A percentile compares a stretch with the other conserved stretches of the same genome.
Evolutionary conservation across 2,113 vertebrate genomes (phyloP).

Genomic region (Mastomys natalensis): DNA sequence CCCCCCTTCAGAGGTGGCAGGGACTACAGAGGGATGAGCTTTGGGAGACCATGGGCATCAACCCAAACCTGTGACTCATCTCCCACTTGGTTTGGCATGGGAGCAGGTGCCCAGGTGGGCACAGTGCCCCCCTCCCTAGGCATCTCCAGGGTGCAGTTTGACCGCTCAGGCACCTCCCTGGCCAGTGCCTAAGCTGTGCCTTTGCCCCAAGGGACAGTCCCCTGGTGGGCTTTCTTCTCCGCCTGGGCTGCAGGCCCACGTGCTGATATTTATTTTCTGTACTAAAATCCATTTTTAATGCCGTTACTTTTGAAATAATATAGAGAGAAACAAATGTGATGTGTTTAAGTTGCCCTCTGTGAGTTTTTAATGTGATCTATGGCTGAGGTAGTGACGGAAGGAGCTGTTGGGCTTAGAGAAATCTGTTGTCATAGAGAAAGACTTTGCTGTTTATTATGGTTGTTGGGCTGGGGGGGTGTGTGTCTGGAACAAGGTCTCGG

Average conservation of each 20-base stretch:
- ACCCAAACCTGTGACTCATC: constrained; percentile 46
- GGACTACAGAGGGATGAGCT: constrained; percentile 52
- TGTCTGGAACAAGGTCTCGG: constrained; percentile 78
- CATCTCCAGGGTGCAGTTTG: background rate
- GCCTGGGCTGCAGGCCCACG: constrained; percentile 69
- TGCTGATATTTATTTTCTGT: constrained; percentile 77
- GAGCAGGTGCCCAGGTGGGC: constrained; percentile 48
- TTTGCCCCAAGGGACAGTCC: constrained; percentile 57
- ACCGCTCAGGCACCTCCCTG: background rate
- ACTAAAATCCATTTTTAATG: constrained; percentile 74
- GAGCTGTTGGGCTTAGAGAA: constrained; percentile 63
- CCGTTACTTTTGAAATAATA: constrained; percentile 79
- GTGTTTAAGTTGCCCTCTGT: constrained; percentile 76
- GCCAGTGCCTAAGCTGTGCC: constrained; percentile 56
- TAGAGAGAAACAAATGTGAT: constrained; percentile 75
- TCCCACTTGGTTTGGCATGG: constrained; percentile 29
- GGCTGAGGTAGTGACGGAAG: constrained; percentile 69
- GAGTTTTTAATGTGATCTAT: constrained; percentile 75
- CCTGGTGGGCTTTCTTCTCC: constrained; percentile 73
- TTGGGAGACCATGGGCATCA: constrained; percentile 23
- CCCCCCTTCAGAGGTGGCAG: constrained; percentile 53
- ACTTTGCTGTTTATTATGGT: constrained; percentile 51
- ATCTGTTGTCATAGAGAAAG: constrained; percentile 68
- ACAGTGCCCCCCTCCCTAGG: constrained; percentile 5
- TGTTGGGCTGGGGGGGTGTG: constrained; percentile 68